A percentile compares a stretch with the other conserved stretches of the same genome.
Conservation (phyloP, 1,140 invertebrate species). For the Bombus consobrinus region DNA sequence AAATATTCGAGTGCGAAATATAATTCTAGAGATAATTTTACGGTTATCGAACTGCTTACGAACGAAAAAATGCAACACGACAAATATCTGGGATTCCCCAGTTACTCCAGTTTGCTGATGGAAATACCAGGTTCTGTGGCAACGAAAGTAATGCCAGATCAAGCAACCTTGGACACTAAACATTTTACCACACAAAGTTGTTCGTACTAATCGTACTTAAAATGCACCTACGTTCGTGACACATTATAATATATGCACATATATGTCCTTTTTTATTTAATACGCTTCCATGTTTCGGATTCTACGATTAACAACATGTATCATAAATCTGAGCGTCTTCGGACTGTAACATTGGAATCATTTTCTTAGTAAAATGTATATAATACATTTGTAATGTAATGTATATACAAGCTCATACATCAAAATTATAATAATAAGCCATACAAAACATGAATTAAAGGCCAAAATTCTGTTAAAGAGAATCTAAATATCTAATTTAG, state of each 20-base stretch:
- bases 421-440: slow-evolving; percentile 2
- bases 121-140: slow-evolving; percentile 41
- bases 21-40: neutral
- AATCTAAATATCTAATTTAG: neutral
- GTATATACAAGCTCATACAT: neutral
- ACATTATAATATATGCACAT: neutral
- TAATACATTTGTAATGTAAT: neutral
- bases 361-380: no score
- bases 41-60: slow-evolving; percentile 27
- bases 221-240: neutral
- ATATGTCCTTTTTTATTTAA: neutral
- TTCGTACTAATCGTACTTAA: neutral
- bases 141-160: slow-evolving; percentile 29
- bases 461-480: neutral
- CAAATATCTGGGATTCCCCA: slow-evolving; percentile 38
- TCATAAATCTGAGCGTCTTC: neutral
- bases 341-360: neutral
- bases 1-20: neutral
- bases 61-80: slow-evolving; percentile 5
- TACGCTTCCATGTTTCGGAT: neutral
- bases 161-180: slow-evolving; percentile 14
- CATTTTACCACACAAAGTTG: neutral
- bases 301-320: neutral
- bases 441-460: no score
- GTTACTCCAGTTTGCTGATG: slow-evolving; percentile 39